phyloP scores from a whole-genome alignment of 1,140 invertebrate species.

The Chelonus insularis region DNA sequence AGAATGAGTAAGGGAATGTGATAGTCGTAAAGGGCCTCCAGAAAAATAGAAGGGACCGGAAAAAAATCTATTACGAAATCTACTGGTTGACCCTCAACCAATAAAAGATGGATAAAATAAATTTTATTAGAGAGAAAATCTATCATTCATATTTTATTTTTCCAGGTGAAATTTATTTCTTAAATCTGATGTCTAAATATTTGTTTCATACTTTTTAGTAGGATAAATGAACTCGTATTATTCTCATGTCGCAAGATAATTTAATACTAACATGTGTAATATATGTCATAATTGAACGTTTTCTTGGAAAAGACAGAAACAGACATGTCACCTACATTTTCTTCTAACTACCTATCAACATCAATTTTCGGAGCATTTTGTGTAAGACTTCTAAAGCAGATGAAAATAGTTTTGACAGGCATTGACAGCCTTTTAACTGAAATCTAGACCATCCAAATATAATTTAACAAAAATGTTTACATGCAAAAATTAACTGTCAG shows the following conservation, averaged over 20 bases:
- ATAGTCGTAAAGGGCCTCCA: constrained; percentile 35
- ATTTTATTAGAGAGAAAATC: neutral
- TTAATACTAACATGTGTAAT: too few species aligned
- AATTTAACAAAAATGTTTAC: neutral
- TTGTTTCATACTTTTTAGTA: too few species aligned
- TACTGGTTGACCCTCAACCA: constrained; percentile 16
- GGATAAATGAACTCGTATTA: too few species aligned
- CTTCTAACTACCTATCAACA: neutral
- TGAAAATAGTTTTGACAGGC: constrained; percentile 30
- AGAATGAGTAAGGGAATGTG: constrained; percentile 28
- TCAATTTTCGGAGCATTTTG: neutral
- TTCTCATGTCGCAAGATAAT: too few species aligned
- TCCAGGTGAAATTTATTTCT: too few species aligned
- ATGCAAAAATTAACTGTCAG: neutral
- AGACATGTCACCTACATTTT: neutral
- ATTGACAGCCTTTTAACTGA: constrained; percentile 30
- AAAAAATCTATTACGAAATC: constrained; percentile 40
- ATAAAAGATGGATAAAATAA: neutral
- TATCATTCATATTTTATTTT: too few species aligned
- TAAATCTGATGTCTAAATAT: too few species aligned
- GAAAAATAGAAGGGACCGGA: constrained; percentile 33
- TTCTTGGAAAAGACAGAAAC: neutral
- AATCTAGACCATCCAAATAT: constrained; percentile 17
- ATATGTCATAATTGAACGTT: too few species aligned
- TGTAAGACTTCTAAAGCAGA: constrained; percentile 1